Percentiles rank a stretch among this genome's conserved stretches.
phyloP scores from a whole-genome alignment of 1,140 invertebrate species.

The Pachypeltis micranthus region DNA sequence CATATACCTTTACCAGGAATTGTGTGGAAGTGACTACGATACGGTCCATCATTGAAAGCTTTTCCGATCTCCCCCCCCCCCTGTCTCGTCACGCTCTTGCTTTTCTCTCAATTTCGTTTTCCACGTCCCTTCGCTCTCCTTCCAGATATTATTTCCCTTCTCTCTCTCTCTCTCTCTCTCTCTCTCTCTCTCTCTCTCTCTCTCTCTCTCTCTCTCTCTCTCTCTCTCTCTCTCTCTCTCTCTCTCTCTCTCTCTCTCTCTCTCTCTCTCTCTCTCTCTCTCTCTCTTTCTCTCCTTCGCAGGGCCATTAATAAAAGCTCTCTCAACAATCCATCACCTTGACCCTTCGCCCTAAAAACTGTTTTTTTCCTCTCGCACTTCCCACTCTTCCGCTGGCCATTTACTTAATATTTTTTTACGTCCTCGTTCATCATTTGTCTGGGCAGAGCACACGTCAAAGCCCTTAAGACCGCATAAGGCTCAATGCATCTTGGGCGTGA shows the following conservation, averaged over 20 bases:
- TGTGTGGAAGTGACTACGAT: too few species aligned
- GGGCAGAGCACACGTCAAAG: background rate
- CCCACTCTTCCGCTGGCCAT: background rate
- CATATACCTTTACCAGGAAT: too few species aligned
- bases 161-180: too few species aligned
- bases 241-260: too few species aligned
- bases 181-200: too few species aligned
- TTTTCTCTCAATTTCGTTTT: too few species aligned
- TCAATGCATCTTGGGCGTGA: background rate
- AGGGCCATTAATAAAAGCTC: background rate
- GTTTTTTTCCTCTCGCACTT: background rate
- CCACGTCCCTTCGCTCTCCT: background rate
- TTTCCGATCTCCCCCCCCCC: too few species aligned
- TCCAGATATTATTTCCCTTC: background rate
- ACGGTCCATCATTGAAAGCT: too few species aligned
- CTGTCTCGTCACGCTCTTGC: too few species aligned
- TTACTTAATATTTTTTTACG: constrained; percentile 8
- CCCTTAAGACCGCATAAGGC: background rate
- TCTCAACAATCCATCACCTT: constrained; percentile 2
- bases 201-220: too few species aligned
- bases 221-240: too few species aligned
- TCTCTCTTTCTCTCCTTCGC: background rate
- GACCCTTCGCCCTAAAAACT: constrained; percentile 6
- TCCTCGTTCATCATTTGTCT: constrained; percentile 3
- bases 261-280: too few species aligned